phyloP scores from a whole-genome alignment of 2,888 invertebrate genomes.

The Amphipoea lucens region DNA sequence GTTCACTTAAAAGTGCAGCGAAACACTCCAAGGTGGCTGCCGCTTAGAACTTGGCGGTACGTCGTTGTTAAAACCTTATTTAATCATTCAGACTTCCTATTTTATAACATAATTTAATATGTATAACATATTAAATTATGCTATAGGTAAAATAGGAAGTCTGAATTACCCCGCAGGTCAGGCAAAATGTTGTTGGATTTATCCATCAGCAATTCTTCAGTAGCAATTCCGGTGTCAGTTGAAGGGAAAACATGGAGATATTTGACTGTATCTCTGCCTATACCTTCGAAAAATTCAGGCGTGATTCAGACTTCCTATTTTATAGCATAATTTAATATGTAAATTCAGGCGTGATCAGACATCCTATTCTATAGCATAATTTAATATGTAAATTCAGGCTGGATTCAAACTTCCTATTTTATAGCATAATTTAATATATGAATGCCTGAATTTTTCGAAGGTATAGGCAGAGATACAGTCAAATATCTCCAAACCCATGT shows the following conservation, averaged over 20 bases:
- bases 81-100: background rate
- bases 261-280: background rate
- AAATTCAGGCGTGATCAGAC: too few species aligned
- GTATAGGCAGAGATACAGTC: background rate
- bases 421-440: too few species aligned
- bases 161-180: too few species aligned
- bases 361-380: too few species aligned
- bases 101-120: background rate
- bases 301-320: too few species aligned
- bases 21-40: background rate
- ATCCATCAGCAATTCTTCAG: too few species aligned
- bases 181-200: background rate
- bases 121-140: background rate
- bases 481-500: background rate
- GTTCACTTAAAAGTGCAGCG: slow-evolving; percentile 43
- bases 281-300: background rate
- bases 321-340: too few species aligned
- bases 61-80: slow-evolving; percentile 17
- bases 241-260: background rate
- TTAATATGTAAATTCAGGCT: too few species aligned
- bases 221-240: background rate
- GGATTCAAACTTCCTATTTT: too few species aligned
- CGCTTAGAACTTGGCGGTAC: slow-evolving; percentile 12
- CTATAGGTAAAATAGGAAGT: too few species aligned
- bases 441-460: background rate